Base-by-base conservation (phyloP, 2,888 invertebrate genomes). In the Sepiola atlantica region DNA sequence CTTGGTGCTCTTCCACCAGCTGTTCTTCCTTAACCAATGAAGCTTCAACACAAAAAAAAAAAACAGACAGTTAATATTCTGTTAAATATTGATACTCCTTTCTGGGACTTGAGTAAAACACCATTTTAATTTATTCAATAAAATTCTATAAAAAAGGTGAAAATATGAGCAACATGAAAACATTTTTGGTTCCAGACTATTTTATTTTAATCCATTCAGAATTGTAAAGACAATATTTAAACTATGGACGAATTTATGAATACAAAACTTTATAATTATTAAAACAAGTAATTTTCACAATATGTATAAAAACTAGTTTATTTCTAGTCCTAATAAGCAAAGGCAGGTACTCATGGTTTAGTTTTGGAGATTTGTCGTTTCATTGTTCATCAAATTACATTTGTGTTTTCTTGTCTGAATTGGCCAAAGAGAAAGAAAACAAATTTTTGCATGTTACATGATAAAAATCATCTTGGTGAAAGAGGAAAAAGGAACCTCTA, bases 1-100 rank as follows among this genome's bases (percentile, higher is more conserved):
- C 92, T 92, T 55, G 92, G 92, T 92, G 92, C n/a, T 92, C 55
- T 55, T 92, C 92, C 92, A 92, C 92, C 92, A 92, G 92, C 92
- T 92, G 45, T 92, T 92, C 92, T 92, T 92, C 55, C 55, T 92
- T 55, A n/a, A 45, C 55, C 55, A 92, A 92, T 92, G 45, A 55
- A 55, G 92, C 92, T 92, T 55, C 6, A 92, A 91, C 10, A 91
- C 12, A 10, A 91, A 91, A n/a, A 91, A 45, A 92, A 92, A 21
- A 21, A 77, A 77, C 77, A 77, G 14, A 77, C n/a, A 77, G n/a
- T 61, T 61, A 61, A 12, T n/a, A 12, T 77, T 32, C 77, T 16
- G 18, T n/a, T n/a, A 77, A 77, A 77, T 77, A 14, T 77, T 32
- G n/a, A 77, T 28, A 77, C n/a, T 32, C 77, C 21, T 77, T 77